These are phyloP conservation scores for Drosophila novamexicana DNA, from an alignment of 1,140 invertebrate genomes.

Conservation along the genomic window DNA sequence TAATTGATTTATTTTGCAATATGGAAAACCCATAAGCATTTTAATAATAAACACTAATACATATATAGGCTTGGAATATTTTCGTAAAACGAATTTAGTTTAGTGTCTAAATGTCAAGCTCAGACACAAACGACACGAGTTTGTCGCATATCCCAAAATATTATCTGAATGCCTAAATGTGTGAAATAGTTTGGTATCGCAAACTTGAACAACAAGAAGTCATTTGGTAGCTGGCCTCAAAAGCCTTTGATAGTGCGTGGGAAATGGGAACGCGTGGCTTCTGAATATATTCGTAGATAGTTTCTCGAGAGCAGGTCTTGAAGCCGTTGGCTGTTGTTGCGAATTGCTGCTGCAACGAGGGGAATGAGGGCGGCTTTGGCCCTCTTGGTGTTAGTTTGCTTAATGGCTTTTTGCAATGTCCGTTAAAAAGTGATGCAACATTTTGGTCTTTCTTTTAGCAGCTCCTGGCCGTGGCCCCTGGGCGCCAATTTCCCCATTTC, in stretches of 20 bases:
- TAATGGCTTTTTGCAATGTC: conserved; percentile 35
- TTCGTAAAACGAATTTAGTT: background rate
- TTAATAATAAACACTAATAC: no score
- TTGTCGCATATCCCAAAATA: background rate
- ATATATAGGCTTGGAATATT: no score
- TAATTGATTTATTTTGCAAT: no score
- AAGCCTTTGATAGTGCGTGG: background rate
- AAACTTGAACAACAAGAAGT: conserved; percentile 1
- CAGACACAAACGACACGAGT: background rate
- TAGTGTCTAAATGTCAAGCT: background rate
- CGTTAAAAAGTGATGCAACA: conserved; percentile 42
- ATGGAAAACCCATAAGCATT: no score
- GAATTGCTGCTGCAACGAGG: conserved; percentile 1
- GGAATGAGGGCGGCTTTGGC: conserved; percentile 5
- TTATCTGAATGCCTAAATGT: background rate
- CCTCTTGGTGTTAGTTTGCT: conserved; percentile 34
- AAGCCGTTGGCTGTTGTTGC: no score
- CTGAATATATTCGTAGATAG: background rate
- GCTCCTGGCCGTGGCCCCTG: conserved; percentile 20
- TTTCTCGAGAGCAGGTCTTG: background rate
- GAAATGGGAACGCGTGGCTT: background rate
- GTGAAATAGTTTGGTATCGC: background rate
- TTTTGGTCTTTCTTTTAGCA: conserved; percentile 23
- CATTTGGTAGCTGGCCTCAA: background rate
- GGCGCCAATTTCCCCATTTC: conserved; percentile 40